Evolutionary conservation across 2,888 invertebrate genomes (phyloP).

Genomic region (Bruchidius siliquastri): DNA sequence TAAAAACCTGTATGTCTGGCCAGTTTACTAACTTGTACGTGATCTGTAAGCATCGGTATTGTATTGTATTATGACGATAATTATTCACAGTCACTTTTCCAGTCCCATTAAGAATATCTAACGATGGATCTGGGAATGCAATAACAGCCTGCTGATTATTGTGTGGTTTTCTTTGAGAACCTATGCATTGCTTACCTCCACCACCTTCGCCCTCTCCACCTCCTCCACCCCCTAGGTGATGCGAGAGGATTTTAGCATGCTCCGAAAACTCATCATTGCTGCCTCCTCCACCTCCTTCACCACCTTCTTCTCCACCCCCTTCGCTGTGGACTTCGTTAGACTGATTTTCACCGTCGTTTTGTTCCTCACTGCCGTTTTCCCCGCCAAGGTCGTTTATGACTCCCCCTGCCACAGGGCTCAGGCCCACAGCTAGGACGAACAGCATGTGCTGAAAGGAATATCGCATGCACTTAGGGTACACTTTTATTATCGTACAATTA

Average conservation of each 20-base stretch:
- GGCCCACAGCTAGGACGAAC: neutral
- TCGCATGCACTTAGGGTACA: too few relatives aligned
- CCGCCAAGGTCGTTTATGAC: constrained; percentile 12
- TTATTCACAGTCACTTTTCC: too few relatives aligned
- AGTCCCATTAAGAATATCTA: too few relatives aligned
- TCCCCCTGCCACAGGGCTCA: constrained; percentile 12
- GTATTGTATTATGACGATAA: too few relatives aligned
- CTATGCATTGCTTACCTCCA: neutral
- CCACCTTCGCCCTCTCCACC: neutral
- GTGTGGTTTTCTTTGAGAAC: neutral
- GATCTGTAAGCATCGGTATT: too few relatives aligned
- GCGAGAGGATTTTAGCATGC: neutral
- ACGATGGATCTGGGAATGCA: too few relatives aligned
- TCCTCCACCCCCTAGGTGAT: neutral
- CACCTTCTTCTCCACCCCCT: constrained; percentile 11
- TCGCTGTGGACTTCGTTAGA: constrained; percentile 8
- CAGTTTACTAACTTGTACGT: too few relatives aligned
- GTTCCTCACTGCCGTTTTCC: neutral
- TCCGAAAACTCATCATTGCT: neutral
- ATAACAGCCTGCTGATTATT: too few relatives aligned
- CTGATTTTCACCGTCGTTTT: neutral
- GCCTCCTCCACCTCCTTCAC: neutral
- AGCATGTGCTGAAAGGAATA: neutral
- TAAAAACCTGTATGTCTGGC: too few relatives aligned
- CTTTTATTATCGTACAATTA: too few relatives aligned